Evolutionary conservation across 2,888 invertebrate species (phyloP).

Genomic region (Blera fallax): DNA sequence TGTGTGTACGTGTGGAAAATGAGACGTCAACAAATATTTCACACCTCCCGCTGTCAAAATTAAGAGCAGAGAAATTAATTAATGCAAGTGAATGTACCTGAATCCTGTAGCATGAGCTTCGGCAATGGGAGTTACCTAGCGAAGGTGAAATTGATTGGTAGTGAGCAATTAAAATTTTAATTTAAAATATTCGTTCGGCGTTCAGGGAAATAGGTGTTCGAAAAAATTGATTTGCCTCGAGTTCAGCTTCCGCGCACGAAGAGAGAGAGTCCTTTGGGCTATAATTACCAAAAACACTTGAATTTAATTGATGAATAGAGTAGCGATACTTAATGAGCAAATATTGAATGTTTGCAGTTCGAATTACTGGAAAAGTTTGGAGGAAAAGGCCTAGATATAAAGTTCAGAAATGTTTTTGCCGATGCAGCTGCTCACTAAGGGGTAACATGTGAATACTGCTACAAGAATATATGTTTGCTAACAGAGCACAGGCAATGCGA

Average conservation of each 20-base stretch:
- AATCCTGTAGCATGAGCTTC: not conserved
- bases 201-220: not conserved
- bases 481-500: too few species aligned
- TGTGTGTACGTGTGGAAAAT: slow-evolving; percentile 1
- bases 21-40: slow-evolving; percentile 48
- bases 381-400: too few species aligned
- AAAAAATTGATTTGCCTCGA: not conserved
- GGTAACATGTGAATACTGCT: too few species aligned
- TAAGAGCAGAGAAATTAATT: slow-evolving; percentile 21
- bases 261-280: not conserved
- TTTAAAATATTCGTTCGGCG: slow-evolving; percentile 1
- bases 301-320: slow-evolving; percentile 7
- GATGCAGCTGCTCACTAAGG: too few species aligned
- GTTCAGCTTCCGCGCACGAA: not conserved
- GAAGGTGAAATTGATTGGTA: slow-evolving; percentile 25
- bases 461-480: too few species aligned
- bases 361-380: not conserved
- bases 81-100: slow-evolving; percentile 19
- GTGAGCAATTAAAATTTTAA: slow-evolving; percentile 57
- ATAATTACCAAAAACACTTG: not conserved
- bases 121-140: not conserved
- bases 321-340: not conserved
- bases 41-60: slow-evolving; percentile 51
- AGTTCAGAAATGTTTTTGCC: too few species aligned
- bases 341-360: not conserved